phyloP scores from a whole-genome alignment of 2,888 invertebrate species.

The Drepana falcataria region DNA sequence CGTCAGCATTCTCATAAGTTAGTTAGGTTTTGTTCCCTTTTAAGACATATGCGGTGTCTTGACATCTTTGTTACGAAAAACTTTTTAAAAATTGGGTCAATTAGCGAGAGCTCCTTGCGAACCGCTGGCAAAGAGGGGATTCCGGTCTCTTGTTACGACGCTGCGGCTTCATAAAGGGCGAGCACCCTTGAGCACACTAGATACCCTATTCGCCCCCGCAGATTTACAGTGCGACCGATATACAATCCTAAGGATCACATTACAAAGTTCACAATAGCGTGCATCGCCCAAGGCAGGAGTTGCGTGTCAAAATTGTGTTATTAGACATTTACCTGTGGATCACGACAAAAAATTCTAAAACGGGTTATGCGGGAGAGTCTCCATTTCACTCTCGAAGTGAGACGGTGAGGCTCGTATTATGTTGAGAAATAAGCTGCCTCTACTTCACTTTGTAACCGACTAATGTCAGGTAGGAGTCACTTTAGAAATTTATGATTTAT shows the following conservation, averaged over 20 bases:
- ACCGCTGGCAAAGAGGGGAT: constrained; percentile 45
- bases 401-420: constrained; percentile 29
- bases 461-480: constrained; percentile 31
- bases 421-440: constrained; percentile 26
- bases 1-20: too few species aligned
- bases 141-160: constrained; percentile 38
- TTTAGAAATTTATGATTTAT: constrained; percentile 39
- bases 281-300: constrained; percentile 15
- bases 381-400: constrained; percentile 34
- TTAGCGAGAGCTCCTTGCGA: constrained; percentile 51
- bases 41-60: too few species aligned
- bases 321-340: constrained; percentile 53
- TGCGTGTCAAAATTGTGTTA: constrained; percentile 43
- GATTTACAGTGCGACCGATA: constrained; percentile 17
- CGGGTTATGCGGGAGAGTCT: constrained; percentile 40
- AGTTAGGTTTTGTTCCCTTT: too few species aligned
- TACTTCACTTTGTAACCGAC: constrained; percentile 21
- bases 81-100: constrained; percentile 61
- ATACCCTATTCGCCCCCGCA: constrained; percentile 34
- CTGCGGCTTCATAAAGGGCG: constrained; percentile 53
- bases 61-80: too few species aligned
- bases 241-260: constrained; percentile 25
- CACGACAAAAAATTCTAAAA: constrained; percentile 51
- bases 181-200: constrained; percentile 44
- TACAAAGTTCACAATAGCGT: constrained; percentile 38